Evolutionary conservation across 2,888 invertebrate species (phyloP), one percentile per base, ranked within the genome.

Genomic region (Meteorus colon): DNA sequence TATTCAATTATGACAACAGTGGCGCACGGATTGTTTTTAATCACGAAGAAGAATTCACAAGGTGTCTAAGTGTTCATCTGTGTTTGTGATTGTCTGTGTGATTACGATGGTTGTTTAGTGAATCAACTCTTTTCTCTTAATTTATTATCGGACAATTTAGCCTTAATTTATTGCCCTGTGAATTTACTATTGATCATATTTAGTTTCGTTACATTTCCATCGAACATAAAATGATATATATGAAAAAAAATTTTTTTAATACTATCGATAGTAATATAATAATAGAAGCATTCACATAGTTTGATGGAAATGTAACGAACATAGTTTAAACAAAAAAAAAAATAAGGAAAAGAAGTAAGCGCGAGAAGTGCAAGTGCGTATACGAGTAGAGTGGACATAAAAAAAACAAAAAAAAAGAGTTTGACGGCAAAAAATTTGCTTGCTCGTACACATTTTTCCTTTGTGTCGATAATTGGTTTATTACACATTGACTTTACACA

Each of bases 141-240:
- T 59, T 67, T 27, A 41, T 48, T 74, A 69, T 74, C 48, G 62
- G 31, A 74, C 62, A 68, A 74, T 69, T 68, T 68, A 68, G 68
- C 60, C 45, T 62, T 74, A 69, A 62, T 68, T 74, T 34, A 66
- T 66, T 31, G 65, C 65, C 12, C 34, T 12, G 37, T 34, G 19
- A n/a, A 19, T 19, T 19, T 31, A 41, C n/a, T 65, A 19, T 41
- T 66, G 29, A 37, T 24, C 62, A 62, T 19, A 16, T 68, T 16
- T 51, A 2, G 51, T 68, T 16, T 68, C 12, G 67, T 68, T 48
- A 68, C 14, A 4, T 68, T 68, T 48, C 48, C 67, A 68, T 48
- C 67, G 48, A 29, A 45, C 19, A 8, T n/a, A 55, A 19, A 19
- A 24, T 8, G 12, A 55, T 55, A 55, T 55, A 19, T 19, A 55